Evolutionary conservation across 2,797 vertebrate genomes (phyloP), one percentile per base, ranked within the genome.

Genomic region (Enteromius fasciolatus): DNA sequence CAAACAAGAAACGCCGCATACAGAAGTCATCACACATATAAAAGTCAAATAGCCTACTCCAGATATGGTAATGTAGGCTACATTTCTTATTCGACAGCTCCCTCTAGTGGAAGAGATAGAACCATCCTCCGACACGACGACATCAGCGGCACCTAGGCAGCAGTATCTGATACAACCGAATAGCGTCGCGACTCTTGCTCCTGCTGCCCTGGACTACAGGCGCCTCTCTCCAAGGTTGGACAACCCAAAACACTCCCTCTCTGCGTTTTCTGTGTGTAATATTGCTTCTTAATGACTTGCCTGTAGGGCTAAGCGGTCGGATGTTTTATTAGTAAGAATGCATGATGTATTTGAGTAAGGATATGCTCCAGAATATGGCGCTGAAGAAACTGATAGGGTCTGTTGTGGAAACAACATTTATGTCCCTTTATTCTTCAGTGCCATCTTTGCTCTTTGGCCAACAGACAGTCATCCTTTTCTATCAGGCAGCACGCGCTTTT

Each of bases 81-180:
- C 17, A 46, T 61, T 3, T 76, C 20, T 64, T 79, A 18, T 28
- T 73, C 9, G 41, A 84, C 33, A 46, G 4, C 76, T 59, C 48
- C 74, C 59, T 73, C 83, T 81, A 76, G 25, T 70, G 86, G 68
- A 28, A 5, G 6, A 54, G 4, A 2, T 9, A 9, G 31, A 36
- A 41, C 69, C 64, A 4, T 23, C 67, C 63, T 14, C 20, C 4
- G 14, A 5, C 76, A 9, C 8, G 80, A 70, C 64, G 81, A 70
- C 92, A 91, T 87, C 83, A 85, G 79, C 74, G 86, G 90, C 84
- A 69, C 80, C 82, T 64, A 82, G 82, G 80, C 83, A 10, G 61
- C 86, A 44, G 83, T 25, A 9, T 52, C 76, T 36, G 80, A 80
- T 46, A 69, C 67, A 86, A 81, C 36, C 5, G 68, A 76, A 11